phyloP scores from a whole-genome alignment of 2,888 invertebrate species.

The Tachystola acroxantha region DNA sequence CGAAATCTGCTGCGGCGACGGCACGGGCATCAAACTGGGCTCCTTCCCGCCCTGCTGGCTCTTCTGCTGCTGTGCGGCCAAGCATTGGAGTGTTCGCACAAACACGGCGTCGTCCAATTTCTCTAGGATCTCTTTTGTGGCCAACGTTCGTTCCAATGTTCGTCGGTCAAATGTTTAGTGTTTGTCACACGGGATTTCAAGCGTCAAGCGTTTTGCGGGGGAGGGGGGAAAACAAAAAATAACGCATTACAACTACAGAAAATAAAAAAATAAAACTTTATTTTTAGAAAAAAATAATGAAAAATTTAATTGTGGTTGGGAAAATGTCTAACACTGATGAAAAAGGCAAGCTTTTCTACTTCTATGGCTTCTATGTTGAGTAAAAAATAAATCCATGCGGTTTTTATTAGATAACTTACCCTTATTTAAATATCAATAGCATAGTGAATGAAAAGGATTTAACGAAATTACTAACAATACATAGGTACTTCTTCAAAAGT shows the following conservation, averaged over 20 bases:
- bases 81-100: slow-evolving; percentile 75
- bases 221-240: slow-evolving; percentile 73
- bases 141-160: slow-evolving; percentile 37
- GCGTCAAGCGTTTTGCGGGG: slow-evolving; percentile 74
- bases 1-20: slow-evolving; percentile 97
- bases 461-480: too few relatives aligned
- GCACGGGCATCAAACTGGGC: slow-evolving; percentile 96
- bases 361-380: slow-evolving; percentile 61
- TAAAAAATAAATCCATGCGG: slow-evolving; percentile 34
- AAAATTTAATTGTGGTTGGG: slow-evolving; percentile 75
- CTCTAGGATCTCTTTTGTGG: slow-evolving; percentile 66
- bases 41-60: slow-evolving; percentile 81
- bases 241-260: slow-evolving; percentile 78
- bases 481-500: too few relatives aligned
- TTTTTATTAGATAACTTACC: slow-evolving; percentile 33
- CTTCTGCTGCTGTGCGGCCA: slow-evolving; percentile 74
- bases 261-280: slow-evolving; percentile 38
- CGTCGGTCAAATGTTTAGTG: slow-evolving; percentile 31
- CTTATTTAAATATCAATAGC: too few relatives aligned
- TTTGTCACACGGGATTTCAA: slow-evolving; percentile 73
- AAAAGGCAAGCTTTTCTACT: slow-evolving; percentile 59
- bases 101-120: slow-evolving; percentile 75
- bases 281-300: slow-evolving; percentile 12
- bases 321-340: slow-evolving; percentile 73
- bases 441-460: slow-evolving; percentile 35